A percentile compares a stretch with the other conserved stretches of the same genome.
Conservation (phyloP, 1,140 invertebrate genomes). For the Leptonema lineaticorne region DNA sequence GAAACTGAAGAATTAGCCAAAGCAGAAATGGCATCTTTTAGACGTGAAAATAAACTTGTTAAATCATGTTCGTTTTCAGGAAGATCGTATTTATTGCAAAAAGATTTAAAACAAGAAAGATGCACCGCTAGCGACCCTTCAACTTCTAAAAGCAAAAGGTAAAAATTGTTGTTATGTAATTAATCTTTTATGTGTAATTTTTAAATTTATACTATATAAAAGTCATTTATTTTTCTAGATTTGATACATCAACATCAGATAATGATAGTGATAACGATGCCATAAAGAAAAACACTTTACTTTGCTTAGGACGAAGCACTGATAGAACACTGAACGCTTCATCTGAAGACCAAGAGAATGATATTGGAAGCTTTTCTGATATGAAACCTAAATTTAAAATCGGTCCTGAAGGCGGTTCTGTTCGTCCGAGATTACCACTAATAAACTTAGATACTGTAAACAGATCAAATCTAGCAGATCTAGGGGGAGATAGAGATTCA, state of each 20-base stretch:
- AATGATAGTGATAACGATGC: slow-evolving; percentile 56
- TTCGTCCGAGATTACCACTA: slow-evolving; percentile 48
- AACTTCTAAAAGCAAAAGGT: slow-evolving; percentile 54
- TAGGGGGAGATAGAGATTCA: slow-evolving; percentile 52
- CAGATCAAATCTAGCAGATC: slow-evolving; percentile 49
- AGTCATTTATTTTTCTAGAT: slow-evolving; percentile 43
- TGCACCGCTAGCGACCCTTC: slow-evolving; percentile 63
- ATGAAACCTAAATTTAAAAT: slow-evolving; percentile 58
- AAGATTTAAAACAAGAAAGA: slow-evolving; percentile 55
- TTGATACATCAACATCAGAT: slow-evolving; percentile 54
- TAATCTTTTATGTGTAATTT: not conserved
- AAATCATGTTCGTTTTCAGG: slow-evolving; percentile 70
- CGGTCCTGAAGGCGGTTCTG: slow-evolving; percentile 56
- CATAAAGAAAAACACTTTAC: slow-evolving; percentile 48
- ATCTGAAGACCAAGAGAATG: slow-evolving; percentile 48
- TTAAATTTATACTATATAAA: not conserved
- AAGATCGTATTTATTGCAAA: slow-evolving; percentile 56
- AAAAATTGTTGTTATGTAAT: not conserved
- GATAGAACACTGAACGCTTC: slow-evolving; percentile 52
- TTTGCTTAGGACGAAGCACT: slow-evolving; percentile 51
- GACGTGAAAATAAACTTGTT: slow-evolving; percentile 50
- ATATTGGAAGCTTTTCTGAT: slow-evolving; percentile 46
- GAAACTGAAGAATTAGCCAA: slow-evolving; percentile 31
- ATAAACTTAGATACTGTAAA: slow-evolving; percentile 50
- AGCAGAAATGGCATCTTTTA: slow-evolving; percentile 44